Percentiles rank a stretch among this genome's conserved stretches.
Evolutionary conservation across 2,113 vertebrate genomes (phyloP).

Genomic region (Rhagologus leucostigma): DNA sequence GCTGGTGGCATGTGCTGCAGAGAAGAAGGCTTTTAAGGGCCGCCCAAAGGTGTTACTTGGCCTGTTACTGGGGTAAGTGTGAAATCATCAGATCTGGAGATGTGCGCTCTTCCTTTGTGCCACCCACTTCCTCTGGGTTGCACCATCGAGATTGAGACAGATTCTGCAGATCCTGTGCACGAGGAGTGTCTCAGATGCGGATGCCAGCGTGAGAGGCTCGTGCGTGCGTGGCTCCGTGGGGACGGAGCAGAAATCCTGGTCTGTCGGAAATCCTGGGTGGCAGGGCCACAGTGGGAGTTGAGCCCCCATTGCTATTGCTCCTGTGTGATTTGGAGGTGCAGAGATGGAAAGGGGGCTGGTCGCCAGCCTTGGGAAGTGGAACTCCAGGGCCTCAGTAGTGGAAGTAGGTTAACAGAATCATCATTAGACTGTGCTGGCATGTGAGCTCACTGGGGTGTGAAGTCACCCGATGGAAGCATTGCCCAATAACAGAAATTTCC

Average conservation of each 20-base stretch:
- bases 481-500: not conserved
- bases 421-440: not conserved
- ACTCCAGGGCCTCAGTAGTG: not conserved
- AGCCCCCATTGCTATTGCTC: not conserved
- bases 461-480: not conserved
- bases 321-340: not conserved
- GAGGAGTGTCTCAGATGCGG: not conserved
- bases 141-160: not conserved
- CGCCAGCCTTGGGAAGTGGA: not conserved
- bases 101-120: not conserved
- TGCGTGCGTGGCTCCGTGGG: fast-evolving
- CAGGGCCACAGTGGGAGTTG: not conserved
- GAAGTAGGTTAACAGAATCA: not conserved
- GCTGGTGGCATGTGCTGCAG: fast-evolving
- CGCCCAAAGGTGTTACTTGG: not conserved
- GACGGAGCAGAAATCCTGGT: not conserved
- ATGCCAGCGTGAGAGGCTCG: fast-evolving
- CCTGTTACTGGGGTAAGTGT: fast-evolving
- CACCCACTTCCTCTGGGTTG: not conserved
- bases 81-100: not conserved
- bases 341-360: not conserved
- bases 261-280: not conserved
- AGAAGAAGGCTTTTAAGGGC: not conserved
- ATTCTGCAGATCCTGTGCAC: not conserved
- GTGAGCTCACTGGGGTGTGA: not conserved